Evolutionary conservation across 2,113 vertebrate species (phyloP).

Genomic region (Rhea pennata): DNA sequence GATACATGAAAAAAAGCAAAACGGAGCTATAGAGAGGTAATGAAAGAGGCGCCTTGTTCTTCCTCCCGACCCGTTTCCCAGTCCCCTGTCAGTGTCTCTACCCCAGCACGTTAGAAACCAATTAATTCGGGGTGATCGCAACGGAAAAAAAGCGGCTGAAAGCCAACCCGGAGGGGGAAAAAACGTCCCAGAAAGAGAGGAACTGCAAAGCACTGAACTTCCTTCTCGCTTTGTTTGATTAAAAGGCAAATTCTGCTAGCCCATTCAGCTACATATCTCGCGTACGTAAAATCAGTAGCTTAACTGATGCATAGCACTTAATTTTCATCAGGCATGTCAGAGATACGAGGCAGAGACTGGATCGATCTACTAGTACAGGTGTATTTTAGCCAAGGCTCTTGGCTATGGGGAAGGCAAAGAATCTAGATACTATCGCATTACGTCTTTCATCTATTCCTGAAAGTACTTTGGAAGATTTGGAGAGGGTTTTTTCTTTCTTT

Average conservation of each 20-base stretch:
- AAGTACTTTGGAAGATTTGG: accelerated
- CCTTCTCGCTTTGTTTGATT: background rate
- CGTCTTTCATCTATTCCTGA: background rate
- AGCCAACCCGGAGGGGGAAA: background rate
- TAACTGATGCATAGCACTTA: background rate
- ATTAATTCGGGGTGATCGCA: background rate
- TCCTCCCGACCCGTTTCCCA: background rate
- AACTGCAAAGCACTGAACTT: background rate
- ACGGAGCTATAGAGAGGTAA: background rate
- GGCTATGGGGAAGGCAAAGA: background rate
- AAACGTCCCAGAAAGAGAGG: background rate
- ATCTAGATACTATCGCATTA: background rate
- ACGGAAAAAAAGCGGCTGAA: background rate
- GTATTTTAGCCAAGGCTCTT: background rate
- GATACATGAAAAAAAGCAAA: background rate
- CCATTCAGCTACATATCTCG: background rate
- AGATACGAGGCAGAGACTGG: background rate
- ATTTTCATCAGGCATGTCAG: background rate
- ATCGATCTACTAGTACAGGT: background rate
- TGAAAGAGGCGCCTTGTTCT: background rate
- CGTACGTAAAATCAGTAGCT: background rate
- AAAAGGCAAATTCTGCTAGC: background rate
- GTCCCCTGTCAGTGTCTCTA: background rate
- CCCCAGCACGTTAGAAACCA: background rate
- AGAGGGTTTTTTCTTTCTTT: background rate